Evolutionary conservation across 2,113 vertebrate species (phyloP), one percentile per base, ranked within the genome.

Genomic region (Clarias gariepinus): DNA sequence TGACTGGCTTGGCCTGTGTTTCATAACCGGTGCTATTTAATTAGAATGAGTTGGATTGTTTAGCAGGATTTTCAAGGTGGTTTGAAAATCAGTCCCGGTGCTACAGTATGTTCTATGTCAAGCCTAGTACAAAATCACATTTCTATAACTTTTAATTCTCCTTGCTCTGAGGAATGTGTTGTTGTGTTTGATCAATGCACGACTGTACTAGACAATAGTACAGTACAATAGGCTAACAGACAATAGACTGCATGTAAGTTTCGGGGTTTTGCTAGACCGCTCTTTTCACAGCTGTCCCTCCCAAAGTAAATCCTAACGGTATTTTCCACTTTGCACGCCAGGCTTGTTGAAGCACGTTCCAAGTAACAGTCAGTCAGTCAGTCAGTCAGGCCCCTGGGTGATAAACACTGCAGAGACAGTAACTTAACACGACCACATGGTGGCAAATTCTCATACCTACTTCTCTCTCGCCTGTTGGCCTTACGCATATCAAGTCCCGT

Each of bases 291-390:
- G 84, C 73, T 85, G 66, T 86, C 25, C 82, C 79, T 89, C 80
- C 85, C 89, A 85, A 85, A 88, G 61, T 16, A 87, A 90, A 91
- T 91, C 90, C 89, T 92, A 92, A 91, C 89, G 90, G 90, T 92
- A 92, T 91, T 92, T 86, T 85, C 69, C 55, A 73, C 33, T 78
- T 36, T 80, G 61, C 83, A 85, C 89, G 68, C 88, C 33, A 58
- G 85, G 74, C 88, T 61, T 91, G 91, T 90, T 71, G 79, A 13
- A 87, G 81, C 91, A 84, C 87, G 90, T 85, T n/a, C 21, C 12
- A 86, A 86, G 73, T 91, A 91, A 91, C 90, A 88, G 91, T 90
- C 85, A 76, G 76, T 36, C 47, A 87, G 81, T 81, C 90, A 88
- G 91, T 90, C 85, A 76, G 76, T 36, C 47, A 87, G 81, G 83